Evolutionary conservation across 2,113 vertebrate species (phyloP).

Genomic region (Dasyornis broadbenti): DNA sequence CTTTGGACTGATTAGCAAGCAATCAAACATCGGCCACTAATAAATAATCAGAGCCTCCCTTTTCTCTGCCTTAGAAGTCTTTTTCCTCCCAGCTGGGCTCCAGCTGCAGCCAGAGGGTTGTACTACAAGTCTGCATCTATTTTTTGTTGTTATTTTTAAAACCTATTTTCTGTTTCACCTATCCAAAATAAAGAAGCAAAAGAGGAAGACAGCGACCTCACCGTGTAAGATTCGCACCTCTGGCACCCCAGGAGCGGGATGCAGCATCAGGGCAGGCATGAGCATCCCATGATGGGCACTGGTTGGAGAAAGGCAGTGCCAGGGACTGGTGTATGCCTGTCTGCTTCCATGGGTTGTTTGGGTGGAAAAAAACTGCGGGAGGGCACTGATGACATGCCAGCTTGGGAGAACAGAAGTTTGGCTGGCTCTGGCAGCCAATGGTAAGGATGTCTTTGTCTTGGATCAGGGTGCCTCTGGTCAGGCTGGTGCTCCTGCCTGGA

Average conservation of each 20-base stretch:
- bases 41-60: constrained; percentile 60
- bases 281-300: neutral
- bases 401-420: neutral
- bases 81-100: constrained; percentile 70
- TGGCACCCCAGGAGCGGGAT: neutral
- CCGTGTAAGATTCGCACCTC: rapidly evolving
- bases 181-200: neutral
- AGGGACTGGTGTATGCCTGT: rapidly evolving
- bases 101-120: constrained; percentile 58
- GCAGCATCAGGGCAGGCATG: neutral
- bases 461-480: neutral
- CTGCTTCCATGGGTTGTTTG: neutral
- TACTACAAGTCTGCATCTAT: neutral
- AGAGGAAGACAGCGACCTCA: neutral
- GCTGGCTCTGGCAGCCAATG: neutral
- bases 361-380: neutral
- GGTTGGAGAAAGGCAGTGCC: neutral
- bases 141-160: neutral
- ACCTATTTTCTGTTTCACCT: neutral
- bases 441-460: rapidly evolving
- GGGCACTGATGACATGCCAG: neutral
- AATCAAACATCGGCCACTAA: constrained; percentile 50
- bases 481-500: neutral
- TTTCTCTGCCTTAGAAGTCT: constrained; percentile 44
- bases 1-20: constrained; percentile 39